A percentile compares a stretch with the other conserved stretches of the same genome.
Evolutionary conservation across 2,113 vertebrate species (phyloP).

Genomic region (Thryonomys swinderianus): DNA sequence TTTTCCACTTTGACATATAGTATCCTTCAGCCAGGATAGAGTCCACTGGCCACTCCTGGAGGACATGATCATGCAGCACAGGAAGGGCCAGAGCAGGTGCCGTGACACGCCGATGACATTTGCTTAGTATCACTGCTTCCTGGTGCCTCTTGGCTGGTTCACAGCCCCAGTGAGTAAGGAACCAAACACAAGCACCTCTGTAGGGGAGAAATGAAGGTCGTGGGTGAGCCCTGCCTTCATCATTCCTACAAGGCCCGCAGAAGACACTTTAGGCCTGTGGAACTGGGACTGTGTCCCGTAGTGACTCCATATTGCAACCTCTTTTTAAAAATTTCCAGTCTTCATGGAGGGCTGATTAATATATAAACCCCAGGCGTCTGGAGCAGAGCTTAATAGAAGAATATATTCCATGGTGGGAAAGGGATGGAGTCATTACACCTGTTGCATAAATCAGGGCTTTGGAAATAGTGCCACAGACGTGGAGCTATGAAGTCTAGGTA

Average conservation of each 20-base stretch:
- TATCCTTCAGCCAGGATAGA: background rate
- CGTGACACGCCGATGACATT: constrained; percentile 49
- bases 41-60: background rate
- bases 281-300: background rate
- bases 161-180: constrained; percentile 63
- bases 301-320: background rate
- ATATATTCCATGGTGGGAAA: background rate
- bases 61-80: background rate
- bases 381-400: background rate
- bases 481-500: background rate
- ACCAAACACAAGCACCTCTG: constrained; percentile 16
- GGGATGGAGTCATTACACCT: background rate
- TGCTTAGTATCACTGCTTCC: background rate
- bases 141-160: constrained; percentile 32
- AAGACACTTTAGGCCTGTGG: background rate
- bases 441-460: background rate
- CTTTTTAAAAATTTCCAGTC: background rate
- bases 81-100: background rate
- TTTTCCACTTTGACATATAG: background rate
- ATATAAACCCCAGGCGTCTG: background rate
- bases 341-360: background rate
- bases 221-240: background rate
- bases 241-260: background rate
- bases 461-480: background rate
- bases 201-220: background rate